Percentiles rank a stretch among this genome's conserved stretches.
Evolutionary conservation across 92 coral and sea anemone genomes (phyloP).

Genomic region (Ricordea florida): DNA sequence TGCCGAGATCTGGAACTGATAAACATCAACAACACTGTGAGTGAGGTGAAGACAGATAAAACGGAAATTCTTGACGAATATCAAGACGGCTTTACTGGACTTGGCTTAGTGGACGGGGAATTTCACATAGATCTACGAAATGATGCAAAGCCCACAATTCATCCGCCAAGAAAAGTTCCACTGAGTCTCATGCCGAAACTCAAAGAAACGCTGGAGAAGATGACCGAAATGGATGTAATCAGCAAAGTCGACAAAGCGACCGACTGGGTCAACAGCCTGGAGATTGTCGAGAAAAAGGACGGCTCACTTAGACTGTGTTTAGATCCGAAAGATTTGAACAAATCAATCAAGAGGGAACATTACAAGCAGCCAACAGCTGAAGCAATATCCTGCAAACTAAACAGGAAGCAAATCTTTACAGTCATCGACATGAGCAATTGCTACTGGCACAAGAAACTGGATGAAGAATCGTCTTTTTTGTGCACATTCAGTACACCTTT

Average conservation of each 20-base stretch:
- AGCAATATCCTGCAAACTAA: conserved; percentile 32
- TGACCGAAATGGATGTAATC: conserved; percentile 24
- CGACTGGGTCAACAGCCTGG: conserved; percentile 58
- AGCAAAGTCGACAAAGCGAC: conserved; percentile 45
- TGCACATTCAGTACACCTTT: conserved; percentile 39
- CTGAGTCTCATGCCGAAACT: no score
- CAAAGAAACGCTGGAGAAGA: conserved; percentile 32
- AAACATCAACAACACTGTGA: background rate
- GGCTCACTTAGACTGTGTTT: conserved; percentile 31
- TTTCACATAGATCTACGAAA: no score
- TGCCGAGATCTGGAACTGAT: background rate
- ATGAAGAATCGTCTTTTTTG: conserved; percentile 37
- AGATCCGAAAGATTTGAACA: conserved; percentile 45
- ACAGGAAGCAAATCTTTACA: conserved; percentile 33
- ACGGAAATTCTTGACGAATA: no score
- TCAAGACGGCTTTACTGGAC: conserved; percentile 40
- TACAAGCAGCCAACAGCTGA: conserved; percentile 34
- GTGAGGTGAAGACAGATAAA: background rate
- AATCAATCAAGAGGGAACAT: conserved; percentile 29
- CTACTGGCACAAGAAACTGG: conserved; percentile 27
- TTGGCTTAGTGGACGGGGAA: no score
- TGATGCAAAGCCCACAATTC: no score
- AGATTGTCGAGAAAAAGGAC: conserved; percentile 20
- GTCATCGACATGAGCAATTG: conserved; percentile 26
- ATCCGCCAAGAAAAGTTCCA: no score